These are phyloP conservation scores for Trachops cirrhosus DNA, from an alignment of 2,797 vertebrate genomes.

Conservation along the genomic window DNA sequence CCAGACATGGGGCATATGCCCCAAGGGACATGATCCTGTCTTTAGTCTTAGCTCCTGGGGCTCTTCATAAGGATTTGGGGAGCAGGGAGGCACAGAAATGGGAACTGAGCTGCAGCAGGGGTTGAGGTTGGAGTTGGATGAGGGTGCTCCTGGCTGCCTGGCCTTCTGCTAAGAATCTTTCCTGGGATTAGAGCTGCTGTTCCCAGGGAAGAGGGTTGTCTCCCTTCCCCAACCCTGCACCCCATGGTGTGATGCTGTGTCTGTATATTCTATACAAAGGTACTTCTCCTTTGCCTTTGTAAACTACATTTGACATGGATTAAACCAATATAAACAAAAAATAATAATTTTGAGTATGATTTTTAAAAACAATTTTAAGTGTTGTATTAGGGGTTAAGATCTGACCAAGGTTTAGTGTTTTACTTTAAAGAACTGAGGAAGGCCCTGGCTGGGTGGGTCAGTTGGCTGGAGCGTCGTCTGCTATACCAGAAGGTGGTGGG, in stretches of 20 bases:
- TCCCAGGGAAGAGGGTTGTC: constrained; percentile 28
- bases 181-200: constrained; percentile 36
- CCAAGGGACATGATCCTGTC: constrained; percentile 78
- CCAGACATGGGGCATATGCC: constrained; percentile 86
- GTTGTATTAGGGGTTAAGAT: neutral
- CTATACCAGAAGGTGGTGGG: too few relatives aligned
- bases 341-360: neutral
- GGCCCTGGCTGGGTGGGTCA: neutral
- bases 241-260: constrained; percentile 88
- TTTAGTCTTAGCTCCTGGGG: constrained; percentile 85
- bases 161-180: constrained; percentile 49
- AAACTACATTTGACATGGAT: constrained; percentile 96
- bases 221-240: neutral
- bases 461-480: neutral
- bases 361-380: constrained; percentile 1
- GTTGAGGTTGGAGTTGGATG: neutral
- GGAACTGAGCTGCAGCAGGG: constrained; percentile 45
- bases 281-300: constrained; percentile 95
- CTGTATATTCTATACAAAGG: constrained; percentile 95
- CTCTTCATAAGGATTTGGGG: constrained; percentile 78
- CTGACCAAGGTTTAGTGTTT: neutral
- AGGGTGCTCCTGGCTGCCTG: constrained; percentile 6
- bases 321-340: constrained; percentile 91
- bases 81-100: constrained; percentile 15
- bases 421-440: constrained; percentile 9